phyloP scores from a whole-genome alignment of 2,888 invertebrate genomes.

The Listrodromus nycthemerus region DNA sequence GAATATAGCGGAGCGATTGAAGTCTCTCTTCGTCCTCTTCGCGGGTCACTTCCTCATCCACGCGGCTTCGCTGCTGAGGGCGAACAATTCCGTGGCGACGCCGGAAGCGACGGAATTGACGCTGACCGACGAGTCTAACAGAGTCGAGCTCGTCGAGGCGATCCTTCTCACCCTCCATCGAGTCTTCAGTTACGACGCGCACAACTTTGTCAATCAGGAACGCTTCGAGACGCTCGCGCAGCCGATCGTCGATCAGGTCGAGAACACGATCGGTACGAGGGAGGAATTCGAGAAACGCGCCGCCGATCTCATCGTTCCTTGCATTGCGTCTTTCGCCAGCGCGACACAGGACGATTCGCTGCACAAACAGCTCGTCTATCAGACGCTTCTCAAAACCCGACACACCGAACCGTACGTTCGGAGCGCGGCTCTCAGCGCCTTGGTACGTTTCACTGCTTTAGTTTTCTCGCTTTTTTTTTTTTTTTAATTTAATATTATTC shows the following conservation, averaged over 20 bases:
- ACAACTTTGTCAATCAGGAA: conserved; percentile 93
- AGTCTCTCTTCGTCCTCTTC: conserved; percentile 95
- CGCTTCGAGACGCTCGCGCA: conserved; percentile 94
- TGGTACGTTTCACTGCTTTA: conserved; percentile 73
- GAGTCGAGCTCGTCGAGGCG: conserved; percentile 87
- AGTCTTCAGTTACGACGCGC: conserved; percentile 93
- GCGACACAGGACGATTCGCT: conserved; percentile 93
- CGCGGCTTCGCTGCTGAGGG: conserved; percentile 90
- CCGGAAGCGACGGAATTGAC: conserved; percentile 86
- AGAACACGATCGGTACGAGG: conserved; percentile 90
- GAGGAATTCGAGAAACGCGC: conserved; percentile 87
- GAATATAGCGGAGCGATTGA: conserved; percentile 92
- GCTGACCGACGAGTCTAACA: conserved; percentile 81
- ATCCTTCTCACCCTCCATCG: conserved; percentile 91
- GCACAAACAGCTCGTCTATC: conserved; percentile 96
- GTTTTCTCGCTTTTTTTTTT: not conserved
- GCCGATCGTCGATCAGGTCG: conserved; percentile 95
- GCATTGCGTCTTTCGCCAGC: conserved; percentile 93
- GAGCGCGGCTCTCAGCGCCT: conserved; percentile 76
- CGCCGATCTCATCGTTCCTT: conserved; percentile 89
- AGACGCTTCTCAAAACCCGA: conserved; percentile 94
- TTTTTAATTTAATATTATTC: too few relatives aligned
- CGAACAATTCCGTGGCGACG: conserved; percentile 88
- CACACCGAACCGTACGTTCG: conserved; percentile 90
- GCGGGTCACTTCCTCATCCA: conserved; percentile 94